Percentiles rank a stretch among this genome's conserved stretches.
Evolutionary conservation across 1,140 invertebrate species (phyloP).

Genomic region (Drosophila funebris): DNA sequence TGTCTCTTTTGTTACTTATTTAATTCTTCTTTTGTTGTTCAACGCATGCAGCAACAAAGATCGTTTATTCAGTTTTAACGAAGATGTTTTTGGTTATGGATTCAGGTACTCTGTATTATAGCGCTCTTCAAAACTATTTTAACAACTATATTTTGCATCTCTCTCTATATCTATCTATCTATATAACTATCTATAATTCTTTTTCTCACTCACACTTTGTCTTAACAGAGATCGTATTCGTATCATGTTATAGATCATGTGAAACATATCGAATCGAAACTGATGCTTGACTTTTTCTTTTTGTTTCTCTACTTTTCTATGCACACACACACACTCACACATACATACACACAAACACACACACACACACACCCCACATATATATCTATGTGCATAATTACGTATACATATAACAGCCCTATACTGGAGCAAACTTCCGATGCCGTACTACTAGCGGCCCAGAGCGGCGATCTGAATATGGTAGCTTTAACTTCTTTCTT

Average conservation of each 20-base stretch:
- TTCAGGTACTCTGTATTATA: constrained; percentile 86
- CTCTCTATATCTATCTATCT: constrained; percentile 19
- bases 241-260: constrained; percentile 29
- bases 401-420: constrained; percentile 83
- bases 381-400: constrained; percentile 12
- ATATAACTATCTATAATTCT: constrained; percentile 18
- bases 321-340: constrained; percentile 34
- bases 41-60: constrained; percentile 89
- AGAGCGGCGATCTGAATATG: constrained; percentile 89
- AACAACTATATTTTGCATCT: constrained; percentile 4
- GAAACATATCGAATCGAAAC: constrained; percentile 74
- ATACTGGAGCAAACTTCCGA: constrained; percentile 91
- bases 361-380: constrained; percentile 13
- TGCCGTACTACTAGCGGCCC: constrained; percentile 91
- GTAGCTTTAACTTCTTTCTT: constrained; percentile 81
- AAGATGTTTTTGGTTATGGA: constrained; percentile 87
- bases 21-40: constrained; percentile 51
- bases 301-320: constrained; percentile 62
- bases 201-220: constrained; percentile 6
- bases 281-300: constrained; percentile 65
- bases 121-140: constrained; percentile 12
- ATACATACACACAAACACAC: constrained; percentile 4
- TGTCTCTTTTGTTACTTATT: constrained; percentile 7
- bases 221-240: constrained; percentile 22
- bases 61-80: constrained; percentile 89